A percentile compares a stretch with the other conserved stretches of the same genome.
phyloP scores from a whole-genome alignment of 1,140 invertebrate genomes.

The Drosophila rhopaloa region DNA sequence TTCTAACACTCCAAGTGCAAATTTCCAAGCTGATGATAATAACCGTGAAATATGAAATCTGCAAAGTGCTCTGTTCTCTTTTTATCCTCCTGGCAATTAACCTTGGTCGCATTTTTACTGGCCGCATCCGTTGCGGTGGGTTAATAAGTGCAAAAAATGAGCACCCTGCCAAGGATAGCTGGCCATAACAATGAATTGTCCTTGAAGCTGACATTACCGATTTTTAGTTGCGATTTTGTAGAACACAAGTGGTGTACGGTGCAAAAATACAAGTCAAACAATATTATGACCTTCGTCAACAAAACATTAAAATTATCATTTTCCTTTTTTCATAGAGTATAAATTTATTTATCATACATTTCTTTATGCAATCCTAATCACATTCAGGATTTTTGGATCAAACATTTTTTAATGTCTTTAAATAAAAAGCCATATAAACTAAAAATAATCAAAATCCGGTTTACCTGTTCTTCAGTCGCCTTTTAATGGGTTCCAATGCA shows the following conservation, averaged over 20 bases:
- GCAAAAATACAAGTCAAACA: neutral
- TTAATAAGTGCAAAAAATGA: constrained; percentile 41
- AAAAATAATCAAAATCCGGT: neutral
- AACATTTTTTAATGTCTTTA: neutral
- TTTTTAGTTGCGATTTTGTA: neutral
- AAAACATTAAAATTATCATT: too few relatives aligned
- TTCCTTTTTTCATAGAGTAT: too few relatives aligned
- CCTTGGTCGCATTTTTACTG: constrained; percentile 64
- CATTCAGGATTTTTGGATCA: too few relatives aligned
- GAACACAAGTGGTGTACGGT: neutral
- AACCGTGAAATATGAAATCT: constrained; percentile 68
- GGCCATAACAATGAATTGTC: constrained; percentile 23
- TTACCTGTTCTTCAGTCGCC: neutral
- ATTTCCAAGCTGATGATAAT: constrained; percentile 49
- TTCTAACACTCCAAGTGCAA: constrained; percentile 47
- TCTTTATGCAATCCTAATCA: too few relatives aligned
- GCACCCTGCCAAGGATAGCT: constrained; percentile 9
- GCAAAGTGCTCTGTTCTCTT: constrained; percentile 40
- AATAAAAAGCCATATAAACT: neutral
- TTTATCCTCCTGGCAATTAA: constrained; percentile 64
- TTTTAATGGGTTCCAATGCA: neutral
- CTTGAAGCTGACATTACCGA: constrained; percentile 17
- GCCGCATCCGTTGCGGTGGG: constrained; percentile 25
- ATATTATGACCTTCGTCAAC: neutral
- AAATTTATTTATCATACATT: too few relatives aligned